A percentile compares a stretch with the other conserved stretches of the same genome.
phyloP scores from a whole-genome alignment of 2,888 invertebrate species.

The Lasioglossum villosulum region DNA sequence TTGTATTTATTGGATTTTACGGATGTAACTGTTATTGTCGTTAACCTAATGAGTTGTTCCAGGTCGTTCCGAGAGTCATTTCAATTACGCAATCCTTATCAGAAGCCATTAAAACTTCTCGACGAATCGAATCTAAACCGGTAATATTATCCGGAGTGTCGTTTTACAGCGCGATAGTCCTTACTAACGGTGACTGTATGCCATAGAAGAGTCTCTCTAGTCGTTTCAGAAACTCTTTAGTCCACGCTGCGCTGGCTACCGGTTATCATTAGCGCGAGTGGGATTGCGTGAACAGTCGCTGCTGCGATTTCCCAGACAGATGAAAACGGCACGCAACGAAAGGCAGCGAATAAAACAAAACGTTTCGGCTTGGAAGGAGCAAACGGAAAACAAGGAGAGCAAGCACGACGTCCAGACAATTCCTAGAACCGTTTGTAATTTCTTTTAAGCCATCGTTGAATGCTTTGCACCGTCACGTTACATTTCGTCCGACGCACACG shows the following conservation, averaged over 20 bases:
- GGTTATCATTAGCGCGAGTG: slow-evolving; percentile 37
- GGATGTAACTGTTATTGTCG: not conserved
- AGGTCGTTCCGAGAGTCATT: not conserved
- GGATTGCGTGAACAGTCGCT: slow-evolving; percentile 55
- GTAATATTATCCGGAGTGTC: not conserved
- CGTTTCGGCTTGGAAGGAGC: slow-evolving; percentile 5
- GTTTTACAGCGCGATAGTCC: not conserved
- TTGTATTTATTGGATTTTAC: not conserved
- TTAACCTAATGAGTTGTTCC: not conserved
- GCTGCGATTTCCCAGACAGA: slow-evolving; percentile 21
- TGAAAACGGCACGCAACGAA: slow-evolving; percentile 60
- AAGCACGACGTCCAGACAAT: not conserved
- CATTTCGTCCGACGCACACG: not conserved
- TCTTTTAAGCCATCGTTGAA: not conserved
- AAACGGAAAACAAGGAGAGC: slow-evolving; percentile 28
- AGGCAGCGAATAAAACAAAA: slow-evolving; percentile 33
- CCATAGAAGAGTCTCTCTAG: not conserved
- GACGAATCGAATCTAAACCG: not conserved
- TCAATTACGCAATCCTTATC: not conserved
- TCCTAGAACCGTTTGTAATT: slow-evolving; percentile 9
- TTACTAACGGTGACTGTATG: not conserved
- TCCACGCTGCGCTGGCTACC: slow-evolving; percentile 34
- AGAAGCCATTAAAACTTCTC: slow-evolving; percentile 13
- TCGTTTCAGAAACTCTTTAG: slow-evolving; percentile 18
- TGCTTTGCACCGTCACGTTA: not conserved